These are phyloP conservation scores for Automeris io DNA, from an alignment of 2,888 invertebrate species.

Conservation along the genomic window DNA sequence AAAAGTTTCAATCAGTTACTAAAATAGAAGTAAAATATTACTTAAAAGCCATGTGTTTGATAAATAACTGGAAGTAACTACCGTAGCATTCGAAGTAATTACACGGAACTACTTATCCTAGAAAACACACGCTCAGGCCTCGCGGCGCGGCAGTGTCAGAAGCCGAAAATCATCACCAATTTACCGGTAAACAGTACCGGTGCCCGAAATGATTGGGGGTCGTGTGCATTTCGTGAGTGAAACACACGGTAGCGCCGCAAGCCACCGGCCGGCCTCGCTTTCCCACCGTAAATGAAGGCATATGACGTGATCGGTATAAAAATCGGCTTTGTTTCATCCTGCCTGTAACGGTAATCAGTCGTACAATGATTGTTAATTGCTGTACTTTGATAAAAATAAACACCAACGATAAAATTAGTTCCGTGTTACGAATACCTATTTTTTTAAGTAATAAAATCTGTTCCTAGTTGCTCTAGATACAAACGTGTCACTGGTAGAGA, in stretches of 20 bases:
- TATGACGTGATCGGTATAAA: conserved; percentile 16
- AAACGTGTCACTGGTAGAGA: too few species aligned
- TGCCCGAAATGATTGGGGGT: conserved; percentile 58
- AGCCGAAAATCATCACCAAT: conserved; percentile 69
- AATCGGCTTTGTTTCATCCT: conserved; percentile 14
- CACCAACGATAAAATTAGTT: too few species aligned
- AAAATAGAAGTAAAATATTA: too few species aligned
- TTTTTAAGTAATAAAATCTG: too few species aligned
- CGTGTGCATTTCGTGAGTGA: conserved; percentile 63
- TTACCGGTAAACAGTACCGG: conserved; percentile 53
- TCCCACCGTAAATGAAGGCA: conserved; percentile 48
- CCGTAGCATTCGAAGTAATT: not conserved
- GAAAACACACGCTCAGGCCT: conserved; percentile 26
- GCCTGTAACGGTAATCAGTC: conserved; percentile 5
- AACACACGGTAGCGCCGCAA: conserved; percentile 68
- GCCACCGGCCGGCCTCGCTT: conserved; percentile 54
- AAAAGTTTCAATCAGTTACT: too few species aligned
- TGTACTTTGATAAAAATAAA: not conserved
- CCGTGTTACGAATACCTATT: too few species aligned
- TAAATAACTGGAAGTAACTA: too few species aligned
- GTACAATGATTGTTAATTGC: not conserved
- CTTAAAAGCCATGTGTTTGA: too few species aligned
- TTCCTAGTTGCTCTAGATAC: too few species aligned
- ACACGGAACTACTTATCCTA: conserved; percentile 40
- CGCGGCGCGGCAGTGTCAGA: conserved; percentile 56